Percentiles rank a stretch among this genome's conserved stretches.
phyloP scores from a whole-genome alignment of 2,113 vertebrate genomes.

The Urocolius indicus region DNA sequence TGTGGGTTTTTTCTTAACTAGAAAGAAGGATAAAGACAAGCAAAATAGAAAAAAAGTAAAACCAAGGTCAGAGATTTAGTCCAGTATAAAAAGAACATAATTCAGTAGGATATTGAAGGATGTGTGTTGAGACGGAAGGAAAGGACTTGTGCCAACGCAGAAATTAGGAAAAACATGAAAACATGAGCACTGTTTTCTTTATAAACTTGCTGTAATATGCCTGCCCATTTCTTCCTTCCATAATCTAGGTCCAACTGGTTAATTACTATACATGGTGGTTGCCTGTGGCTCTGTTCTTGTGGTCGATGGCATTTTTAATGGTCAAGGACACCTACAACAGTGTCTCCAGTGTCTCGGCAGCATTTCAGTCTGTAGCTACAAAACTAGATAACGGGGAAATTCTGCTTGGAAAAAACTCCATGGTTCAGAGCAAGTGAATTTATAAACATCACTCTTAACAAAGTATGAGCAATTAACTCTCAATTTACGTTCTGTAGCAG shows the following conservation, averaged over 20 bases:
- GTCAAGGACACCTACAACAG: conserved; percentile 34
- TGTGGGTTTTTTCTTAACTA: not conserved
- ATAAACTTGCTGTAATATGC: not conserved
- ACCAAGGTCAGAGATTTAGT: not conserved
- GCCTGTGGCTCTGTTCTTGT: conserved; percentile 25
- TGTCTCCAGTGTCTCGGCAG: not conserved
- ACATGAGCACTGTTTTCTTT: not conserved
- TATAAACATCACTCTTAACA: not conserved
- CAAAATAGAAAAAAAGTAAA: not conserved
- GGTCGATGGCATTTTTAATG: not conserved
- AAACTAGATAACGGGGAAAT: not conserved
- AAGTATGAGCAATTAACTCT: not conserved
- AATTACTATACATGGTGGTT: not conserved
- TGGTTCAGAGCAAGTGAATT: not conserved
- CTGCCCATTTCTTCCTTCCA: not conserved
- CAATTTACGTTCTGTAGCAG: not conserved
- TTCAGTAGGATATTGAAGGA: not conserved
- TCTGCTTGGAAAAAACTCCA: not conserved
- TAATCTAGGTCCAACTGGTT: not conserved
- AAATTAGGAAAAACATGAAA: not conserved
- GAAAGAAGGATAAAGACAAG: conserved; percentile 11
- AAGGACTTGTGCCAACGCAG: not conserved
- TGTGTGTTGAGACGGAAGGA: not conserved
- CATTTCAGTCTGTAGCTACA: not conserved
- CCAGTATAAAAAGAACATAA: not conserved